Percentiles rank a stretch among this genome's conserved stretches.
Evolutionary conservation across 1,140 invertebrate genomes (phyloP).

Genomic region (Microplitis demolitor): DNA sequence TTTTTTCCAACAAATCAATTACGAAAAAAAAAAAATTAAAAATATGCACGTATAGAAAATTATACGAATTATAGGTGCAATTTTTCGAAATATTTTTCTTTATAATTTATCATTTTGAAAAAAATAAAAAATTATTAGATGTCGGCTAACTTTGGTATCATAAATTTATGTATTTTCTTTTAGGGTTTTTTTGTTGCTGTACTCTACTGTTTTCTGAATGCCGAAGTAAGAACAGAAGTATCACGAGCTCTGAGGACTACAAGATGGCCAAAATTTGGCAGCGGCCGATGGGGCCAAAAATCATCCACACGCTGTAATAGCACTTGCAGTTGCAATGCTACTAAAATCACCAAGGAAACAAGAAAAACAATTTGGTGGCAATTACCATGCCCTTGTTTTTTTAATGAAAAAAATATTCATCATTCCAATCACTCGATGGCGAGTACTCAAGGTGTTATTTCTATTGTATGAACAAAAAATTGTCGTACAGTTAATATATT

Average conservation of each 20-base stretch:
- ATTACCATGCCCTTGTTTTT: constrained; percentile 34
- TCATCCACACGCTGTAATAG: constrained; percentile 43
- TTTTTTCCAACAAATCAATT: no score
- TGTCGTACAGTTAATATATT: background rate
- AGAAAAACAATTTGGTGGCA: constrained; percentile 37
- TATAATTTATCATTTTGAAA: no score
- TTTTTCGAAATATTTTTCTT: background rate
- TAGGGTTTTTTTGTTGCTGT: constrained; percentile 75
- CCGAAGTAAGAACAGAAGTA: constrained; percentile 67
- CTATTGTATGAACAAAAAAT: constrained; percentile 25
- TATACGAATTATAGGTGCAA: background rate
- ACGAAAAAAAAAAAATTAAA: background rate
- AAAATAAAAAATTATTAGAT: no score
- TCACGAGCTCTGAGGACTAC: constrained; percentile 40
- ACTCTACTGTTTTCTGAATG: constrained; percentile 74
- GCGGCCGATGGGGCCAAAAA: constrained; percentile 30
- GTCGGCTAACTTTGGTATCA: no score
- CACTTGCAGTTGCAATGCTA: constrained; percentile 46
- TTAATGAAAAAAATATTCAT: constrained; percentile 33
- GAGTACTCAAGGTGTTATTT: constrained; percentile 53
- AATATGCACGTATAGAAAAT: background rate
- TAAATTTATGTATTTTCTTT: background rate
- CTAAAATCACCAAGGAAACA: constrained; percentile 30
- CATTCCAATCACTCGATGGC: constrained; percentile 53
- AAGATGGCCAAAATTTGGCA: constrained; percentile 39